Conservation (phyloP, 2,888 invertebrate species). For the Acronicta psi region DNA sequence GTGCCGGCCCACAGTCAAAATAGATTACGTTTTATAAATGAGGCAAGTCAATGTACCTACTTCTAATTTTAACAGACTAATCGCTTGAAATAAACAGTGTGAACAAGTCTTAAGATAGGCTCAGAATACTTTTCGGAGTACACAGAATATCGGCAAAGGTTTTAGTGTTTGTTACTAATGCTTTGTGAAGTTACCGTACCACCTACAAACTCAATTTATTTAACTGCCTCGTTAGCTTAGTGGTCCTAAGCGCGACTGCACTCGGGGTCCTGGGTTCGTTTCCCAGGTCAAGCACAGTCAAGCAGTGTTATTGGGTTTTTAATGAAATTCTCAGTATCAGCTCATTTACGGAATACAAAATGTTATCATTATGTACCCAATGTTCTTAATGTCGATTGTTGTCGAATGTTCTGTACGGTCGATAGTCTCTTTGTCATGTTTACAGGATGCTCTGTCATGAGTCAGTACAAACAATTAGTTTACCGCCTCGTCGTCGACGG, state of each 20-base stretch:
- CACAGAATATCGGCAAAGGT: neutral
- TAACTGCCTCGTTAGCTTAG: no score
- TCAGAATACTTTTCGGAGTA: neutral
- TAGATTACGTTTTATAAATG: slow-evolving; percentile 11
- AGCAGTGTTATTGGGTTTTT: no score
- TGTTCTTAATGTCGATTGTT: neutral
- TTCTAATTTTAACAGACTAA: slow-evolving; percentile 19
- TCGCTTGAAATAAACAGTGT: slow-evolving; percentile 3
- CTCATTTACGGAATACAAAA: no score
- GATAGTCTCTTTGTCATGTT: slow-evolving; percentile 1
- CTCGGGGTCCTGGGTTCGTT: no score
- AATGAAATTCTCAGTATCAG: no score
- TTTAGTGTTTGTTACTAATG: no score
- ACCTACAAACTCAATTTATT: no score
- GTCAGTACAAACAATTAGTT: neutral
- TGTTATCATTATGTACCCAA: no score
- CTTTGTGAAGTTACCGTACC: no score
- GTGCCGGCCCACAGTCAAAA: slow-evolving; percentile 2
- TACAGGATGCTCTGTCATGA: neutral
- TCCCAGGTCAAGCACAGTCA: no score
- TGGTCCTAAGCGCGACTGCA: no score
- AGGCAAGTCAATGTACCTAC: slow-evolving; percentile 28
- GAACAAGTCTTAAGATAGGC: neutral
- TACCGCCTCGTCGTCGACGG: no score
- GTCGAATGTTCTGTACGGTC: neutral